Base-by-base conservation (phyloP, 2,888 invertebrate species). In the Dione juno region DNA sequence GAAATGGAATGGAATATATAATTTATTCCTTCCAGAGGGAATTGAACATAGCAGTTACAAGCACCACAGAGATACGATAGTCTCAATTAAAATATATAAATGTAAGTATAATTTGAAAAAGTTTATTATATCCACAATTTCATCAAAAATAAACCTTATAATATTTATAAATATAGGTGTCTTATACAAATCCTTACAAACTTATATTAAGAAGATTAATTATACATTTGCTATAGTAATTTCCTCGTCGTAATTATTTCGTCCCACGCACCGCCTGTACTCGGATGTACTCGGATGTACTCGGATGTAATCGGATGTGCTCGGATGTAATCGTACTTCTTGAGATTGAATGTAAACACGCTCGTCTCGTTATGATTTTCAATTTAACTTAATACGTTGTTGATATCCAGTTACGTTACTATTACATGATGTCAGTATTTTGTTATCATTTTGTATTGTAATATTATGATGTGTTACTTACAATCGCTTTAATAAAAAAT, bases 341-440 rank as follows among this genome's bases (percentile, higher is more conserved):
- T 52, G 43, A 52, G 61, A 67, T 67, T 67, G 67, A 67, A 67
- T 43, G 61, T 67, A 67, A 67, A 61, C 67, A 67, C 21, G 9
- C 37, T 50, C 19, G 37, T 54, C 21, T 59, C 43, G 59, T 61
- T 61, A 61, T 61, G 61, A 61, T 45, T 61, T 61, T 45, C 61
- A 45, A 45, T 45, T 61, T 61, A 43, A 61, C 45, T 45, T 61
- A 45, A 61, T 61, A 61, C 28, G 5, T 28, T 28, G 59, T 61
- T 61, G 21, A 28, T 43, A 43, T 43, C 28, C 10, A 5, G n/a
- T 61, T 45, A 43, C 9, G n/a, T n/a, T 28, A 57, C 19, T 40
- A 40, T 58, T 19, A 40, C 8, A 40, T 7, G 8, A 13, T 40
- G 0, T 58, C 16, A 19, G 13, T 14, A 40, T 41, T 58, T 40